A percentile compares a stretch with the other conserved stretches of the same genome.
phyloP scores from a whole-genome alignment of 2,113 vertebrate genomes.

The Halichoerus grypus region DNA sequence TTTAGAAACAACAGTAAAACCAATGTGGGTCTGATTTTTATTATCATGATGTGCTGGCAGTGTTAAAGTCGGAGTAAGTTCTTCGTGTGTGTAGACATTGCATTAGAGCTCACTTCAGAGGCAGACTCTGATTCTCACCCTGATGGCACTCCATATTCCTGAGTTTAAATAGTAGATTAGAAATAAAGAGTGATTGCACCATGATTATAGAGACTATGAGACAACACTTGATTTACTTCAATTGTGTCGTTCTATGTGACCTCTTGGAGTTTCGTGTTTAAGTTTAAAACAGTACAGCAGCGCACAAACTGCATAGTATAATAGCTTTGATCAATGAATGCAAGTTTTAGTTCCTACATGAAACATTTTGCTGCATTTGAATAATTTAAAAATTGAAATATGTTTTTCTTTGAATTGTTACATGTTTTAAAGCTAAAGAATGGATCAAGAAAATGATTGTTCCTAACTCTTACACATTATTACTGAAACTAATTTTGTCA shows the following conservation, averaged over 20 bases:
- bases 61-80: neutral
- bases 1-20: neutral
- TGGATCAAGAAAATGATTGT: neutral
- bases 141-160: too few relatives aligned
- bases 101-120: neutral
- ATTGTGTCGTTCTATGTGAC: neutral
- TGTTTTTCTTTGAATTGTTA: neutral
- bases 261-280: neutral
- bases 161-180: neutral
- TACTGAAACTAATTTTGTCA: conserved; percentile 4
- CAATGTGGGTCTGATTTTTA: neutral
- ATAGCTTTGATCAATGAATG: neutral
- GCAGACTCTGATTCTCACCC: neutral
- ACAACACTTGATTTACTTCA: neutral
- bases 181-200: neutral
- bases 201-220: neutral
- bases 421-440: conserved; percentile 45
- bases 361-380: conserved; percentile 9
- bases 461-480: neutral
- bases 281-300: neutral
- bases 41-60: neutral
- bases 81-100: neutral
- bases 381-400: conserved; percentile 21
- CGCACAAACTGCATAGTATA: neutral
- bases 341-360: conserved; percentile 1